A percentile compares a stretch with the other conserved stretches of the same genome.
These are phyloP conservation scores for Mus spicilegus DNA, from an alignment of 2,113 vertebrate species.

Conservation along the genomic window DNA sequence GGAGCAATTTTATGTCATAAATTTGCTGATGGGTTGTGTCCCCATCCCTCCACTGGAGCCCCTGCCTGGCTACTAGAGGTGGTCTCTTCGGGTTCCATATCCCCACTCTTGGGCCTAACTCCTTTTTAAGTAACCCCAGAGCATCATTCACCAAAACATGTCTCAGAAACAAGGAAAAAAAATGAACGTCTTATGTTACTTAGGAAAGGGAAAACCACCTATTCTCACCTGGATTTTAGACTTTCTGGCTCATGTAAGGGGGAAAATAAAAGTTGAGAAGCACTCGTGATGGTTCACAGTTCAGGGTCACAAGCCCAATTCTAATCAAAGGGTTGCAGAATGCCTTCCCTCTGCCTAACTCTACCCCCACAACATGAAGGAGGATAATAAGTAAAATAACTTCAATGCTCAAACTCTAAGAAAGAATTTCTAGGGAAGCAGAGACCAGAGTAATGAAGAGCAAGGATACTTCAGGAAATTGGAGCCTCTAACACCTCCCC, in stretches of 20 bases:
- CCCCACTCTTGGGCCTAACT: too few species aligned
- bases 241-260: not conserved
- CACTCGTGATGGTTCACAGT: not conserved
- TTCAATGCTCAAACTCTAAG: not conserved
- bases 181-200: not conserved
- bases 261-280: constrained; percentile 19
- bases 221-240: not conserved
- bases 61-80: too few species aligned
- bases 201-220: not conserved
- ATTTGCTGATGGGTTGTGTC: too few species aligned
- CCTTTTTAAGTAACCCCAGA: not conserved
- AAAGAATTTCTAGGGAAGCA: constrained; percentile 32
- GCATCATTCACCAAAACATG: not conserved
- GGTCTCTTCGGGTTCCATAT: too few species aligned
- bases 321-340: not conserved
- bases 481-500: constrained; percentile 5
- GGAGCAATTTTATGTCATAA: too few species aligned
- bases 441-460: not conserved
- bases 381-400: not conserved
- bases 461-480: not conserved
- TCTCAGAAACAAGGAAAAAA: not conserved
- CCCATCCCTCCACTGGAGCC: too few species aligned
- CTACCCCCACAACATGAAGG: not conserved
- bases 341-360: not conserved
- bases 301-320: not conserved